Evolutionary conservation across 2,113 vertebrate genomes (phyloP).

Genomic region (Nycticorax nycticorax): DNA sequence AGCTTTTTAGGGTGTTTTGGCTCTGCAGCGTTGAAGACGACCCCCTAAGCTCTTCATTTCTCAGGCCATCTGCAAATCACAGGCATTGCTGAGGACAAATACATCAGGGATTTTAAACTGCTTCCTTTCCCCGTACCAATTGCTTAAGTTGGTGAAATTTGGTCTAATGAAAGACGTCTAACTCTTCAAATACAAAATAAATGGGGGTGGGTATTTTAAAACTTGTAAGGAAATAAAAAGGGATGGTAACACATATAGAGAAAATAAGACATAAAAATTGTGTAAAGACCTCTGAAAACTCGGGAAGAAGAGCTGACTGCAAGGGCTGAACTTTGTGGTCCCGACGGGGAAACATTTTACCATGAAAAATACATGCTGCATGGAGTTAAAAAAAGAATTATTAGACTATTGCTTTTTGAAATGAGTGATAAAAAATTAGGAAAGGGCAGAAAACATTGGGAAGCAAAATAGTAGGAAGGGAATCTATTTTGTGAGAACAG

Average conservation of each 20-base stretch:
- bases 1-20: background rate
- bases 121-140: background rate
- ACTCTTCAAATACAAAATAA: background rate
- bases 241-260: background rate
- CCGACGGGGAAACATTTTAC: background rate
- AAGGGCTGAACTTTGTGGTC: background rate
- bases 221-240: background rate
- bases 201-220: background rate
- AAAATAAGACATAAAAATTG: background rate
- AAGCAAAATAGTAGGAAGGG: background rate
- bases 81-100: background rate
- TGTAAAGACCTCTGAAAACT: background rate
- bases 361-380: background rate
- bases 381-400: background rate
- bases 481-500: background rate
- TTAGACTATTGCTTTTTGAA: background rate
- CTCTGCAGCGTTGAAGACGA: background rate
- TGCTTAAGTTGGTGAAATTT: background rate
- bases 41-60: background rate
- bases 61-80: background rate
- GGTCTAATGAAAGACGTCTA: background rate
- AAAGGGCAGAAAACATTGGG: background rate
- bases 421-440: background rate
- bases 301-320: background rate
- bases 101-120: background rate